phyloP scores from a whole-genome alignment of 92 coral and sea anemone genomes.

The Phenganax marumi region DNA sequence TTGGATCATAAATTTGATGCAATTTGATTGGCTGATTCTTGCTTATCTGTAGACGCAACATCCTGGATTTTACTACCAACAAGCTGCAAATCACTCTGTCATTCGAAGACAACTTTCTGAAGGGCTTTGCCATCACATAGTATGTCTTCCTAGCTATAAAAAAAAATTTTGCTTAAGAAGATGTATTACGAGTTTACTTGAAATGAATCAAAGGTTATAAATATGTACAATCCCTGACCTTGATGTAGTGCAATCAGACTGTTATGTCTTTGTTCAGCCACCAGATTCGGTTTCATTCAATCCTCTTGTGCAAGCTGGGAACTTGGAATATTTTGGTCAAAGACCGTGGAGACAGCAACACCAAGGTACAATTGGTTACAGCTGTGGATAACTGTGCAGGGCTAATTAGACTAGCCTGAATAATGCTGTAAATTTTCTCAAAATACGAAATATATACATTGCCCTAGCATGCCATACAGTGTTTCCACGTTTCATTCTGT shows the following conservation, averaged over 20 bases:
- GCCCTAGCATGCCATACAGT: neutral
- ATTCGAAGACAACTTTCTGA: conserved; percentile 89
- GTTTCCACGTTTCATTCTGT: too few relatives aligned
- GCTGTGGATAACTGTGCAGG: too few relatives aligned
- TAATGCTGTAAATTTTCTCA: too few relatives aligned
- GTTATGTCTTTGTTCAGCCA: conserved; percentile 52
- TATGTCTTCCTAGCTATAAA: neutral
- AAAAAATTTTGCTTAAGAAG: neutral
- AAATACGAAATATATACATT: neutral
- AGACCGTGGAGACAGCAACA: conserved; percentile 99
- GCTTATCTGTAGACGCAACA: conserved; percentile 75
- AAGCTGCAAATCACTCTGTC: conserved; percentile 96
- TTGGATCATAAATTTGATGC: neutral
- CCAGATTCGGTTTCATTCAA: conserved; percentile 72
- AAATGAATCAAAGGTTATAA: neutral
- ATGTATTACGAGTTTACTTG: neutral
- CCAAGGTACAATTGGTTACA: conserved; percentile 58
- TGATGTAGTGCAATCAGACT: neutral
- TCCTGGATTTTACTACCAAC: conserved; percentile 97
- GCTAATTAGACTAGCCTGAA: too few relatives aligned
- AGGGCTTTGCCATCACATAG: conserved; percentile 84
- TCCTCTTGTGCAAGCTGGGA: conserved; percentile 90
- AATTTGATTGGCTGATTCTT: neutral
- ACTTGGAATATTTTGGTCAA: conserved; percentile 90
- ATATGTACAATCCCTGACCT: too few relatives aligned